Base-by-base conservation (phyloP, 2,888 invertebrate genomes). In the Lasioglossum malachurum region DNA sequence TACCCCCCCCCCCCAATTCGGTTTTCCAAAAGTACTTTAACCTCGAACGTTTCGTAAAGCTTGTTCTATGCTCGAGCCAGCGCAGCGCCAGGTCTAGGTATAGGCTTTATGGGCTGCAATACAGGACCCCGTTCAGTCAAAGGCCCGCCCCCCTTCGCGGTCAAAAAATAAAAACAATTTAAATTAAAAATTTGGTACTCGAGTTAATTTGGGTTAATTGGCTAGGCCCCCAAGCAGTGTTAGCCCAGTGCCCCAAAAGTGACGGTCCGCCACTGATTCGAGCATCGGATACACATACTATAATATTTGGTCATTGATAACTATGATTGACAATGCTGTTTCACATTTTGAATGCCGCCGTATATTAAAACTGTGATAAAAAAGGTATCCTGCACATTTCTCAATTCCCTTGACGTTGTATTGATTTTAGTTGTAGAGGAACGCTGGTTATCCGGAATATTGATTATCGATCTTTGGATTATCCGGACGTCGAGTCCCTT, bases 221-320 rank as follows among this genome's bases (percentile, higher is more conserved):
- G 41, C 2, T 46, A 16, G 14, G 14, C 4, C 14, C 46, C 14
- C 4, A 16, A 46, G 4, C 46, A 46, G 16, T 16, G 14, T 46
- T 2, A 4, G 46, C 46, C 16, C 16, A 46, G 46, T 16, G 46
- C 1, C 16, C 4, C 1, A 1, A 46, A 46, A 16, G 1, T 46
- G 16, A 4, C 46, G 16, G 5, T 46, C 16, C 46, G 16, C 16
- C 46, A 16, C 46, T 46, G 46, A 16, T 16, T 46, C 46, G 16
- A 16, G 16, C 46, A 46, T 16, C 16, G 46, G 1, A 5, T 53
- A 53, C 16, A 46, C 23, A 53, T 81, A 31, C 31, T 31, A 38
- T 38, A 38, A 38, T 38, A 80, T 83, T 87, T 87, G 83, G 1
- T 69, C 60, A 80, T 19, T 64, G 86, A 86, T 87, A 86, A 80